Conservation (phyloP, 2,113 vertebrate species). For the Elachura formosa region DNA sequence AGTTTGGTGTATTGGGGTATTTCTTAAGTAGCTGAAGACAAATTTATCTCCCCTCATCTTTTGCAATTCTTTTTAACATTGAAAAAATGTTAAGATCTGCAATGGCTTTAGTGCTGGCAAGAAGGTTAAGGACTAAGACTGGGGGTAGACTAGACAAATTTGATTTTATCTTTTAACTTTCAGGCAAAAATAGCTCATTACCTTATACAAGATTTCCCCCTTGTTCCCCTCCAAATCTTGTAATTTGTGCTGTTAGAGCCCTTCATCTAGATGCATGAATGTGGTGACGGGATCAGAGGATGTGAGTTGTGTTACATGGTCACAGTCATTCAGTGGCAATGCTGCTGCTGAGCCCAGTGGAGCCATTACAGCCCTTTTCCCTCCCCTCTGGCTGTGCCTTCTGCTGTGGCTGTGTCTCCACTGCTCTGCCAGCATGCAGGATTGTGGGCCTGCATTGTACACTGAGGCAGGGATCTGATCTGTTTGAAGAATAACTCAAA, state of each 20-base stretch:
- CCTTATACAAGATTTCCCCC: background rate
- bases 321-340: background rate
- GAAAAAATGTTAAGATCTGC: background rate
- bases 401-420: accelerated
- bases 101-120: background rate
- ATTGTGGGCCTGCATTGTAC: background rate
- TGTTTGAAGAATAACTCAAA: background rate
- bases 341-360: background rate
- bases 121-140: background rate
- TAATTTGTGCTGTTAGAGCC: background rate
- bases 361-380: background rate
- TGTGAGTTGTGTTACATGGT: background rate
- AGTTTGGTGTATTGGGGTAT: background rate
- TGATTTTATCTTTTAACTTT: background rate
- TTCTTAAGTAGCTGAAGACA: background rate
- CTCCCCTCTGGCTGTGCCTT: background rate
- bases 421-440: background rate
- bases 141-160: background rate
- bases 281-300: background rate
- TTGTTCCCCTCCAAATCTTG: background rate
- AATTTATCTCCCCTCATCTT: background rate
- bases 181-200: background rate
- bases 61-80: background rate
- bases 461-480: background rate
- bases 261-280: background rate